These are phyloP conservation scores for Eumeta japonica DNA, from an alignment of 1,140 invertebrate species.

Conservation along the genomic window DNA sequence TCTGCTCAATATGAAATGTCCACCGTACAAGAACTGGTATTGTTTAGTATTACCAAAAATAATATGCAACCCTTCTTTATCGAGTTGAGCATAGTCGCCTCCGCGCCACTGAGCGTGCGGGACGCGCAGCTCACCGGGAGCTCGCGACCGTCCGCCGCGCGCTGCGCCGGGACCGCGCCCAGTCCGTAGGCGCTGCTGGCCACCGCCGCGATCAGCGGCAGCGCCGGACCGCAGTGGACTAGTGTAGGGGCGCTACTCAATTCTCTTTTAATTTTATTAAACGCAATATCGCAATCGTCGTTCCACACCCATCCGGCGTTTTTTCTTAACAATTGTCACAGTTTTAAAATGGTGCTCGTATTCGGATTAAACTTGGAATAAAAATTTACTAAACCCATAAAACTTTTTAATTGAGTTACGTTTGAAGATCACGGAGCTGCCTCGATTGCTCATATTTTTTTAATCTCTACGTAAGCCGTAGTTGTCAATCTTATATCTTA, in stretches of 20 bases:
- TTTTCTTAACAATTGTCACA: constrained; percentile 6
- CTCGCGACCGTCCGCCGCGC: constrained; percentile 20
- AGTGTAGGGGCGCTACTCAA: constrained; percentile 7
- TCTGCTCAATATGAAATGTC: constrained; percentile 10
- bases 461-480: constrained; percentile 16
- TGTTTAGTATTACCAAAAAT: constrained; percentile 47
- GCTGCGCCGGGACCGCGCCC: constrained; percentile 40
- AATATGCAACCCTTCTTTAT: constrained; percentile 52
- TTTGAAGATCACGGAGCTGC: no score
- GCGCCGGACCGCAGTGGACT: constrained; percentile 28
- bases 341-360: constrained; percentile 5
- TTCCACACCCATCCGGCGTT: background rate
- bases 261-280: background rate
- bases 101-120: constrained; percentile 32
- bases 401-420: constrained; percentile 6
- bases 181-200: constrained; percentile 47
- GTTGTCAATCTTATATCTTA: constrained; percentile 31
- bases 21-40: constrained; percentile 51
- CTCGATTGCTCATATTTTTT: constrained; percentile 6
- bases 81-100: constrained; percentile 51
- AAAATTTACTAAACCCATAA: constrained; percentile 4
- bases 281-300: background rate
- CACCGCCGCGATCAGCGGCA: constrained; percentile 30
- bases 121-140: constrained; percentile 47
- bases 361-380: constrained; percentile 7